Evolutionary conservation across 2,888 invertebrate genomes (phyloP), one percentile per base, ranked within the genome.

Genomic region (Hipparchia sbordonii): DNA sequence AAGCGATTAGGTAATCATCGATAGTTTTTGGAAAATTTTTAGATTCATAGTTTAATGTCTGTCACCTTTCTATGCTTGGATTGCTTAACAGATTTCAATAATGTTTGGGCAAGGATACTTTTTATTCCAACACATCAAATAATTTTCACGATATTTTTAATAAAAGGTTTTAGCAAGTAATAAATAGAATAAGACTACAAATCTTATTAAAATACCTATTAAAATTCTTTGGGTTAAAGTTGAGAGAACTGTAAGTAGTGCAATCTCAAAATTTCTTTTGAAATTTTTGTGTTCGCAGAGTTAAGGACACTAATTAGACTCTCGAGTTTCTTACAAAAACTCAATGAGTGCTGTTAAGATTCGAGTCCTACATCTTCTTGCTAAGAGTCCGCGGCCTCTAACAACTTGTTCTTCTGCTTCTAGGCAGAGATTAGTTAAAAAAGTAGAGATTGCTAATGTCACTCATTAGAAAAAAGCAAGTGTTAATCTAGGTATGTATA

Each of bases 271-370:
- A 52, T 33, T 51, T 65, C 65, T 65, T 65, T 65, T 65, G 51
- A 51, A 52, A 52, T 52, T 65, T 52, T 52, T 65, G 33, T 65
- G 52, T 52, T 65, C 33, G 33, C 52, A 33, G 33, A 65, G 51
- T 65, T 65, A 6, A 65, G 65, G 65, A 65, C 65, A 52, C 65
- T 65, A 65, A 65, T 65, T 65, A 65, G 52, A 12, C 52, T 62
- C 62, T 65, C 33, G 7, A 65, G 65, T 33, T 65, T 52, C 65
- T 65, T 65, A 65, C 65, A 65, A 65, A 65, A 65, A 65, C 65
- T 51, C 51, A 65, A 52, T 65, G 65, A 65, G 65, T 65, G 65
- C 65, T 65, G 12, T 65, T 65, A 65, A 65, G 51, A 65, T 65
- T 65, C 33, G 33, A 65, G 65, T 52, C 65, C 51, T 52, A 51